Evolutionary conservation across 2,797 vertebrate species (phyloP), one percentile per base, ranked within the genome.

Genomic region (Lutjanus argentimaculatus): DNA sequence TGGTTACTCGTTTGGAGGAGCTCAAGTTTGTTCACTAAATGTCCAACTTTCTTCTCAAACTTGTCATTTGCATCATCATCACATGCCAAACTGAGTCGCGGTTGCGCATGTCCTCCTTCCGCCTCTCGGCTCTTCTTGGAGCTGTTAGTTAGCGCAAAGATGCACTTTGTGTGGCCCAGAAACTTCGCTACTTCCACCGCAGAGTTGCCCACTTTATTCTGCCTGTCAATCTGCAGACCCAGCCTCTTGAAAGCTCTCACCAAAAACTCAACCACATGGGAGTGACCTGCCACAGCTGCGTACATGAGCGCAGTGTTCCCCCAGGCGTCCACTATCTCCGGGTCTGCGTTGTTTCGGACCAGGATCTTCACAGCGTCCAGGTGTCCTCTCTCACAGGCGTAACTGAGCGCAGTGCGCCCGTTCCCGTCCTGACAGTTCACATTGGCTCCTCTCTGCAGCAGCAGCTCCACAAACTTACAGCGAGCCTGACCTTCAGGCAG

Each of bases 201-300:
- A 0, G 94, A 95, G 90, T 96, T 95, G 0, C 95, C 95, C 45
- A 92, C 95, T 80, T 92, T 92, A 68, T 97, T 96, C 40, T 83
- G 92, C 21, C 94, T 72, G 85, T 96, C 88, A 40, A 96, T 88
- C 74, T 94, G 91, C 6, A 97, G 92, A 36, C 96, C 93, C 17
- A 96, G 77, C 49, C 95, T 88, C 83, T 95, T 96, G 76, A 96
- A 96, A n/a, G 95, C 95, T 21, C 94, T 83, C 72, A 95, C 93
- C 64, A 96, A 68, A 66, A 96, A 96, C 73, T 92, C 94, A 0
- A 96, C 87, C 6, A 95, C 91, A 1, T 62, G 30, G 0, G 88
- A 87, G 63, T 93, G 95, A 8, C 94, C 94, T 0, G 91, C 85
- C 0, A 84, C 95, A 0, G 90, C 88, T 0, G 94, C 94, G 69